phyloP scores from a whole-genome alignment of 2,797 vertebrate species.

The Propithecus perrieri region DNA sequence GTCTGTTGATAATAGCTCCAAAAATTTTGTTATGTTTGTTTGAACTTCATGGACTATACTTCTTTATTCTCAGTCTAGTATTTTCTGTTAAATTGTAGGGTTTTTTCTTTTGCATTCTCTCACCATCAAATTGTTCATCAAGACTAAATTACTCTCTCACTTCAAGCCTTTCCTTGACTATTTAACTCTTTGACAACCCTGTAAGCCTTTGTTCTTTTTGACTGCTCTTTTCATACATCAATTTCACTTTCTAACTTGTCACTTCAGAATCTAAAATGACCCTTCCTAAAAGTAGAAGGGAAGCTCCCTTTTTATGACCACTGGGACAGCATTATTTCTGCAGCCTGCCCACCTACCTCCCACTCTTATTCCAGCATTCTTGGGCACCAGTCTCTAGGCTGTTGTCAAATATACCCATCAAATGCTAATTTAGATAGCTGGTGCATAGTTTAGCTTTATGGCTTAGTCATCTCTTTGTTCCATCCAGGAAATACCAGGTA shows the following conservation, averaged over 20 bases:
- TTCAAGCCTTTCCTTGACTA: background rate
- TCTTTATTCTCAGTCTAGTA: slow-evolving; percentile 1
- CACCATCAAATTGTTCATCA: slow-evolving; percentile 2
- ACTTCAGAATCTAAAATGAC: slow-evolving; percentile 39
- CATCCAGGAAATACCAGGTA: slow-evolving; percentile 30
- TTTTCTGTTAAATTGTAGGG: slow-evolving; percentile 38
- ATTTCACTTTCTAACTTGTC: background rate
- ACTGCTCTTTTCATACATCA: background rate
- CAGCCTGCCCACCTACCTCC: background rate
- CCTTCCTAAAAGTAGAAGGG: slow-evolving; percentile 31
- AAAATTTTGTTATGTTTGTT: slow-evolving; percentile 46
- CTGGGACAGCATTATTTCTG: background rate
- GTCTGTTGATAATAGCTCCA: slow-evolving; percentile 48
- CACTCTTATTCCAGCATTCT: background rate
- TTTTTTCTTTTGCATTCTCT: background rate
- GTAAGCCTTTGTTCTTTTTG: slow-evolving; percentile 15
- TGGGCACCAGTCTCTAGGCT: background rate
- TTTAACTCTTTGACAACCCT: background rate
- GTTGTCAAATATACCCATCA: background rate
- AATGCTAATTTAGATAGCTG: background rate
- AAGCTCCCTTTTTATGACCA: background rate
- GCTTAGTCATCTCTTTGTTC: slow-evolving; percentile 26
- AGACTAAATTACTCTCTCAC: slow-evolving; percentile 28
- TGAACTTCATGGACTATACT: slow-evolving; percentile 29
- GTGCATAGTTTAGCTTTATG: background rate